Evolutionary conservation across 2,888 invertebrate genomes (phyloP).

Genomic region (Hyalella azteca): DNA sequence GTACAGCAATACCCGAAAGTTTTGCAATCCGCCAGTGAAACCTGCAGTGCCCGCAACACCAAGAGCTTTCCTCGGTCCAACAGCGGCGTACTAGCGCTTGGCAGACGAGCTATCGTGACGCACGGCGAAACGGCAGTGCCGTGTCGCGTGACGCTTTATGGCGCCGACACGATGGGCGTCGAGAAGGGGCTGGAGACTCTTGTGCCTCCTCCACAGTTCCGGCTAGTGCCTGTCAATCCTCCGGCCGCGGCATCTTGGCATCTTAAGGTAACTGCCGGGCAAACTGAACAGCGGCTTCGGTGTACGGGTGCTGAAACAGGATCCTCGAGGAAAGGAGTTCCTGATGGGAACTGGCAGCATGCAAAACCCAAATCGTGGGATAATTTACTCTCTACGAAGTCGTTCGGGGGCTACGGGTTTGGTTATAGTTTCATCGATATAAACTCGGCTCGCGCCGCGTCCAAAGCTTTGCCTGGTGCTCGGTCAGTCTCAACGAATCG

Average conservation of each 20-base stretch:
- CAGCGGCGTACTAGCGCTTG: conserved; percentile 18
- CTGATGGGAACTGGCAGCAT: conserved; percentile 46
- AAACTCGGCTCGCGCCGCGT: conserved; percentile 46
- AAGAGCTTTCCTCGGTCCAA: conserved; percentile 23
- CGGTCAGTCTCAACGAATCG: conserved; percentile 53
- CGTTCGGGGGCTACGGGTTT: conserved; percentile 57
- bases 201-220: conserved; percentile 20
- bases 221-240: conserved; percentile 26
- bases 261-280: conserved; percentile 16
- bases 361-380: conserved; percentile 56
- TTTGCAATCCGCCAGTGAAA: conserved; percentile 43
- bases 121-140: conserved; percentile 25
- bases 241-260: conserved; percentile 33
- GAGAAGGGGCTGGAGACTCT: conserved; percentile 16
- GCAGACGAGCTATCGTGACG: conserved; percentile 25
- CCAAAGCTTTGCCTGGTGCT: conserved; percentile 42
- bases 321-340: background rate
- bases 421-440: conserved; percentile 57
- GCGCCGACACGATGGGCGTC: conserved; percentile 21
- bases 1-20: conserved; percentile 42
- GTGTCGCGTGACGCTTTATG: conserved; percentile 24
- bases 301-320: background rate
- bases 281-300: background rate
- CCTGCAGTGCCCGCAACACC: conserved; percentile 35
- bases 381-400: conserved; percentile 53